Evolutionary conservation across 2,797 vertebrate genomes (phyloP), one percentile per base, ranked within the genome.

Genomic region (Catharus ustulatus): DNA sequence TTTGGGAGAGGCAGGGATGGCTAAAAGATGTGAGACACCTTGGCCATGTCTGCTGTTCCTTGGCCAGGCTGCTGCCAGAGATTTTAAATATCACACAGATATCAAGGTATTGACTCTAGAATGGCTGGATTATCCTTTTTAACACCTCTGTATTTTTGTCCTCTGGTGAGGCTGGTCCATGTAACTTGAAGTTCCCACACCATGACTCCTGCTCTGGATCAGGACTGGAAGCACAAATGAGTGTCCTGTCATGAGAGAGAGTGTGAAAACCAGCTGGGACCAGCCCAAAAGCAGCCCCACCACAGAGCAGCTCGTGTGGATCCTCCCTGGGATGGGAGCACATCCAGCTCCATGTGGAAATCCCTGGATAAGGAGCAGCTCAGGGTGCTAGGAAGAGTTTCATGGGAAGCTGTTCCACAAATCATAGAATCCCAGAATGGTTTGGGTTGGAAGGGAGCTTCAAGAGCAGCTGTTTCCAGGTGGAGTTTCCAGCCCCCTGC

Each of bases 121-220:
- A 54, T 1, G 4, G 21, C 38, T 89, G 66, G 30, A 30, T 80
- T 36, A 17, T 10, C 19, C 24, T 72, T 87, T 45, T 34, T n/a
- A 73, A 51, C 0, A 2, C 0, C 0, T 11, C 51, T 11, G 3
- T 26, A 15, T 1, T 54, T 34, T 45, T 52, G 15, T 57, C 48
- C 26, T 52, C 46, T 57, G 40, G 6, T 42, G 54, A 46, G 49
- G 30, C 19, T 48, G 10, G 3, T 67, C 48, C 13, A 0, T 45
- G 11, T 55, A 40, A 72, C 13, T 11, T 26, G 8, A 45, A 61
- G 29, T 38, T 40, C 4, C 2, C n/a, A 16, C 18, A 17, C 6
- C 13, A 2, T 7, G 22, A 27, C 38, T 11, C 15, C 4, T n/a
- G 26, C 26, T 59, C 22, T 46, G 21, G 36, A 14, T 34, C 20